Percentiles rank a stretch among this genome's conserved stretches.
Evolutionary conservation across 37 sponge, comb jelly and placozoan species (phyloP).

Genomic region (Crambe crambe): DNA sequence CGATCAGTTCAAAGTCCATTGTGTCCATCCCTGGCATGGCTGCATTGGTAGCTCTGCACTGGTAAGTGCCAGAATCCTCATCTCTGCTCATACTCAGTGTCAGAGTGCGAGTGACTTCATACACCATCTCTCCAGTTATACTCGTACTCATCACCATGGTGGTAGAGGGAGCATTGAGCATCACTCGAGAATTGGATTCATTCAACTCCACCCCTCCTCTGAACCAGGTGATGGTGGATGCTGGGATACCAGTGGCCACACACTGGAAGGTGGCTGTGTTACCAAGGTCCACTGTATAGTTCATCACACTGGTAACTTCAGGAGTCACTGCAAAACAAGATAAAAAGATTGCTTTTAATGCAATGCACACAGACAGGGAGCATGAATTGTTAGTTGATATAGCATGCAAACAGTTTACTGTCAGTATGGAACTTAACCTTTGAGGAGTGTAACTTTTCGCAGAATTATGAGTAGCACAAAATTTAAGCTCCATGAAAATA

Average conservation of each 20-base stretch:
- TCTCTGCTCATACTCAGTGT: conserved; percentile 1
- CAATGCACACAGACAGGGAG: too few species aligned
- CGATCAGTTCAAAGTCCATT: conserved; percentile 27
- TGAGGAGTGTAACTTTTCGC: too few species aligned
- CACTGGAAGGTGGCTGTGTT: conserved; percentile 34
- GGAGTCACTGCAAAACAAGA: not conserved
- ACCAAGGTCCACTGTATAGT: conserved; percentile 15
- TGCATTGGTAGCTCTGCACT: conserved; percentile 48
- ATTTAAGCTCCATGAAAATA: too few species aligned
- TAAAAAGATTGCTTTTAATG: too few species aligned
- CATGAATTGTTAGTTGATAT: too few species aligned
- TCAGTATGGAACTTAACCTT: too few species aligned
- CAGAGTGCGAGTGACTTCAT: conserved; percentile 4
- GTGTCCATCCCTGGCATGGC: conserved; percentile 2
- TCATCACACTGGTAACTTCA: conserved; percentile 3
- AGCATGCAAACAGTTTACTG: too few species aligned
- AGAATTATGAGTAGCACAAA: too few species aligned
- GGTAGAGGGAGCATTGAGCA: not conserved
- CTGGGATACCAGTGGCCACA: conserved; percentile 60
- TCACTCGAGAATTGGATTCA: not conserved
- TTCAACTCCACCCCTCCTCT: conserved; percentile 9
- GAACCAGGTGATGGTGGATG: conserved; percentile 48
- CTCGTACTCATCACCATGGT: not conserved
- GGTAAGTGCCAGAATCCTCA: conserved; percentile 56
- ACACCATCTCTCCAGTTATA: conserved; percentile 10